Evolutionary conservation across 1,140 invertebrate genomes (phyloP), one percentile per base, ranked within the genome.

Genomic region (Caenorhabditis tropicalis): DNA sequence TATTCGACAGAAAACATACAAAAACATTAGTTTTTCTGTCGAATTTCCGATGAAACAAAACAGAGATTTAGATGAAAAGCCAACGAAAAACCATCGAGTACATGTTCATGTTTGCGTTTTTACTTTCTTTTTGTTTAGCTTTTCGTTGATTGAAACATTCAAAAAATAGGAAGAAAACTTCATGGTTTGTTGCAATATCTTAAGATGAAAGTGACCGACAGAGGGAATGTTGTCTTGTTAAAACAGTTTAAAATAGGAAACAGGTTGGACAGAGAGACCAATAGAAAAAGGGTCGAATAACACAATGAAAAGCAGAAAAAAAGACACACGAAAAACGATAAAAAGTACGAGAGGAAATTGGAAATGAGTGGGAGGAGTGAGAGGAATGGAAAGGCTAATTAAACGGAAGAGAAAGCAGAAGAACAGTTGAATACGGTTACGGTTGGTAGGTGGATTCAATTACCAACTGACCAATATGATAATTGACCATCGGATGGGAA

Each of bases 221-320:
- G 48, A 81, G n/a, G 51, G 48, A 81, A 81, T 51, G 79, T 49
- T 51, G 46, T 19, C 27, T 51, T 81, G 48, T 81, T 81, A 24
- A 81, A 81, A 81, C 27, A 3, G 29, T 51, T 81, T 81, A 51
- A 81, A 53, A 48, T 15, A 15, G 1, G 65, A 74, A 74, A 74
- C 65, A 43, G 65, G 65, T 74, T 74, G 36, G 7, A 39, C n/a
- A n/a, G n/a, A n/a, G 36, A 74, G 3, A 65, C 16, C 16, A n/a
- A 9, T 2, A 58, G 7, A 58, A 7, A 65, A 21, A n/a, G 33
- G 65, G 65, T 43, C 36, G 65, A 74, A 74, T 74, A 74, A 74
- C 65, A 74, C 65, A 74, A 74, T 74, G 65, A 74, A 24, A 74
- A 74, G 65, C 65, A 74, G 65, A 74, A 74, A 74, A n/a, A 65